Evolutionary conservation across 2,797 vertebrate species (phyloP).

Genomic region (Ctenopoma kingsleyae): DNA sequence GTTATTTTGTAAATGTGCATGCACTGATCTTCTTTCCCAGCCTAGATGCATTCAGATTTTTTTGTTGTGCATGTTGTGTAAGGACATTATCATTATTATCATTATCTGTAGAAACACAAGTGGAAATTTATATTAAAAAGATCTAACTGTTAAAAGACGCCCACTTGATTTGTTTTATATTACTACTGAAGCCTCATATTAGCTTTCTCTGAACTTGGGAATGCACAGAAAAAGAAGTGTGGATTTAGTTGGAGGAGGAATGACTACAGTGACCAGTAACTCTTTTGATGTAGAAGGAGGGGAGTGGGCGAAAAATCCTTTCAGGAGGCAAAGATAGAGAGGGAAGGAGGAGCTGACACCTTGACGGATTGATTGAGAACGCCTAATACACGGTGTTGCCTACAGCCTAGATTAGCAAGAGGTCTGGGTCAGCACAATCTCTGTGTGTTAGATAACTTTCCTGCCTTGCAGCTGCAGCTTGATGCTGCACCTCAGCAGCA

Average conservation of each 20-base stretch:
- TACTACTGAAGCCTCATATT: neutral
- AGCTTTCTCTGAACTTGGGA: neutral
- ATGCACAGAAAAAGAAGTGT: neutral
- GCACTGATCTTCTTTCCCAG: too few relatives aligned
- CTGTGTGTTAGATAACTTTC: slow-evolving; percentile 72
- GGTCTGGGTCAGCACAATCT: slow-evolving; percentile 80
- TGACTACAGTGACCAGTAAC: neutral
- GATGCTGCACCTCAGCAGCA: slow-evolving; percentile 55
- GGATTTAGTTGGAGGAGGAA: neutral
- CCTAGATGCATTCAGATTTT: neutral
- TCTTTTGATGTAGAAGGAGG: slow-evolving; percentile 7
- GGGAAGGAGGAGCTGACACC: slow-evolving; percentile 68
- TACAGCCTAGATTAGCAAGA: slow-evolving; percentile 75
- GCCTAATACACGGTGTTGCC: slow-evolving; percentile 68
- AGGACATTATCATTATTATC: neutral
- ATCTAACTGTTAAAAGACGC: neutral
- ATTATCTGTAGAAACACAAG: neutral
- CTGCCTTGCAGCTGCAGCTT: slow-evolving; percentile 65
- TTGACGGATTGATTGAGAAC: slow-evolving; percentile 82
- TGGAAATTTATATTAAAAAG: neutral
- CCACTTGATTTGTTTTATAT: neutral
- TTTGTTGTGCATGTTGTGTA: neutral
- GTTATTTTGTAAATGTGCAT: slow-evolving; percentile 4
- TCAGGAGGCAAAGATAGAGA: slow-evolving; percentile 36
- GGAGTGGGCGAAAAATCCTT: slow-evolving; percentile 23